Evolutionary conservation across 1,140 invertebrate species (phyloP).

Genomic region (Lutraria rhynchaena): DNA sequence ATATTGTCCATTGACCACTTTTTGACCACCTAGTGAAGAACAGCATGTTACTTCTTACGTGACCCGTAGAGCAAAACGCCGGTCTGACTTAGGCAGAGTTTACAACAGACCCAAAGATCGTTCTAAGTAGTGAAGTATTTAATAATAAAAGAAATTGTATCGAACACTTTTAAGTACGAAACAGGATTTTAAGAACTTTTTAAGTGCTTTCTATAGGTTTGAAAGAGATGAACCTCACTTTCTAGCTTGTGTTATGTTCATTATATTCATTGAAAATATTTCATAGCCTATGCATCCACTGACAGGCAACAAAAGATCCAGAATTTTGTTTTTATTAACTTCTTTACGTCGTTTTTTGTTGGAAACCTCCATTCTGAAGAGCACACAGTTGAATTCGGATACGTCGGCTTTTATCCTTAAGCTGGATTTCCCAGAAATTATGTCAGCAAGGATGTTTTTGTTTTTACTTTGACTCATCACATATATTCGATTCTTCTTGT

Average conservation of each 20-base stretch:
- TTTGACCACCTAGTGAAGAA: no score
- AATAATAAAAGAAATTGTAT: no score
- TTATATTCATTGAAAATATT: constrained; percentile 76
- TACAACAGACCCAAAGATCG: no score
- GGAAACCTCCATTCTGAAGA: constrained; percentile 6
- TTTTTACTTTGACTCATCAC: neutral
- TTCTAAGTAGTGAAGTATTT: no score
- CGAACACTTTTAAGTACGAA: no score
- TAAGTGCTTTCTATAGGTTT: no score
- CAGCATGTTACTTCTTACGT: no score
- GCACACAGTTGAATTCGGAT: neutral
- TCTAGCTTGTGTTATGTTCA: constrained; percentile 73
- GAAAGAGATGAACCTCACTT: no score
- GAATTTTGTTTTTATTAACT: constrained; percentile 26
- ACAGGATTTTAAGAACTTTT: no score
- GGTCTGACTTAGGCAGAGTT: no score
- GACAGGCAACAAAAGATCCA: constrained; percentile 64
- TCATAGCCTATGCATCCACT: constrained; percentile 74
- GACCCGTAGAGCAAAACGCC: no score
- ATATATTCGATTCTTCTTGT: neutral
- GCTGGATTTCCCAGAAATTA: constrained; percentile 2
- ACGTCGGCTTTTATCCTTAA: neutral
- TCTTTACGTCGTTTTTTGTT: neutral
- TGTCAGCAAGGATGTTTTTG: constrained; percentile 1
- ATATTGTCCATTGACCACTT: no score